Evolutionary conservation across 2,888 invertebrate species (phyloP), one percentile per base, ranked within the genome.

Genomic region (Tinea trinotella): DNA sequence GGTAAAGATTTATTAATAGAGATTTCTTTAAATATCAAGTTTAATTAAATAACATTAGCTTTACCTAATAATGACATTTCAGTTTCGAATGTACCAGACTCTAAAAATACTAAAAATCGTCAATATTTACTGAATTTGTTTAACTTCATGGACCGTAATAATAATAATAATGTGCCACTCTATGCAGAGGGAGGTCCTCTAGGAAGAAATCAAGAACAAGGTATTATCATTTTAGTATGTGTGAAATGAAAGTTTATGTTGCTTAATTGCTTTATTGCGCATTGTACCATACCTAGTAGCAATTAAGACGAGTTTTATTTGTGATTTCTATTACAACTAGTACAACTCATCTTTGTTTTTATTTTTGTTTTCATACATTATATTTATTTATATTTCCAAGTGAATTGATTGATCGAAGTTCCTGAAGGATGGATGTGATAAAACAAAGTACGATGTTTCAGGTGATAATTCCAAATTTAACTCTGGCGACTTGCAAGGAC

Each of bases 401-500:
- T 17, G 19, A 18, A 48, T 3, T 15, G 15, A 15, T 3, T 36
- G 10, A 36, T n/a, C 5, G 4, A 46, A 20, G 24, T 24, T 24
- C 24, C 24, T 12, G n/a, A 22, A 24, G 24, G n/a, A 24, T 13
- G 17, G 22, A 18, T n/a, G 50, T 50, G 50, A 22, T 50, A 24
- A 12, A 50, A 24, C 73, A 74, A 65, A 71, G 71, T 65, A 75
- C 75, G 66, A 82, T 85, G 78, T 85, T 85, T 84, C 85, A 85
- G 85, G 83, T 83, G 84, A 83, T 77, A 81, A 71, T 78, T 74
- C 77, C 61, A 76, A 80, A 72, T 75, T 79, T 71, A 75, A 74
- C 76, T 74, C 74, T 65, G 79, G 75, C 66, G 88, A 89, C 66
- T 81, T 90, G 60, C 88, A 88, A 68, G 88, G 88, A 68, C 80